These are phyloP conservation scores for Anas platyrhynchos DNA, from an alignment of 2,113 vertebrate genomes.

Conservation along the genomic window DNA sequence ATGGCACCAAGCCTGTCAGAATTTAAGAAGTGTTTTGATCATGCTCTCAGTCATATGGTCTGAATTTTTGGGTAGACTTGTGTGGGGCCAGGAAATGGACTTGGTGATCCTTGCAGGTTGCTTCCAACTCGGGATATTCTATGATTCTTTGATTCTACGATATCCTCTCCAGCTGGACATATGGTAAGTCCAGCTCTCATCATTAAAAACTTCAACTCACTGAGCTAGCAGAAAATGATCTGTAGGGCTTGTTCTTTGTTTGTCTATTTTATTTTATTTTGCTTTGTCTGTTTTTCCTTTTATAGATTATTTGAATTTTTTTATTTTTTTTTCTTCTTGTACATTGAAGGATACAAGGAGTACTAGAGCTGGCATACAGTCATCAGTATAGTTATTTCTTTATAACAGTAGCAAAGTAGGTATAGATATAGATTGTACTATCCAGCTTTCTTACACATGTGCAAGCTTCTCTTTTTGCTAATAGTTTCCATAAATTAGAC, in stretches of 20 bases:
- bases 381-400: background rate
- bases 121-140: too few species aligned
- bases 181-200: background rate
- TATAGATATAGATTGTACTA: background rate
- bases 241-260: background rate
- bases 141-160: too few species aligned
- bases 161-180: background rate
- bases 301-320: background rate
- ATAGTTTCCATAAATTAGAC: accelerated
- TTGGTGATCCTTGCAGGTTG: too few species aligned
- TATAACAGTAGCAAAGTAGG: background rate
- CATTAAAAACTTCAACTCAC: background rate
- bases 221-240: background rate
- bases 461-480: background rate
- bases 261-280: too few species aligned
- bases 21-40: too few species aligned
- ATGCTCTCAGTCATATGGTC: too few species aligned
- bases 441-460: background rate
- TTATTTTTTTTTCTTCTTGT: background rate
- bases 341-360: background rate
- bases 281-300: too few species aligned
- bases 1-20: too few species aligned
- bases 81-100: too few species aligned
- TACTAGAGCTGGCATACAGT: background rate
- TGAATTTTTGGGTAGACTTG: too few species aligned